phyloP scores from a whole-genome alignment of 2,113 vertebrate genomes.

The Zosterops japonicus region DNA sequence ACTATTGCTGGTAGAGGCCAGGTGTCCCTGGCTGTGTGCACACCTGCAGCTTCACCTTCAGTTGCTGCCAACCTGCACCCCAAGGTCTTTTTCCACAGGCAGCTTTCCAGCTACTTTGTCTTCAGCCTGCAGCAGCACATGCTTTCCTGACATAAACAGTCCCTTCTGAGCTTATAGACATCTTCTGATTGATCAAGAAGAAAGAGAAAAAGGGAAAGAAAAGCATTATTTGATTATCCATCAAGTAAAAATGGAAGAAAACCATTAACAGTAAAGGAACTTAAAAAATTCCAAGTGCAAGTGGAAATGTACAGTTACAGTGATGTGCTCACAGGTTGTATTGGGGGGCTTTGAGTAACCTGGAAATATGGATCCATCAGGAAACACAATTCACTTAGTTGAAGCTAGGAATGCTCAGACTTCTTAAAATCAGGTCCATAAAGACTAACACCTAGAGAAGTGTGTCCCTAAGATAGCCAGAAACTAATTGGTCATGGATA shows the following conservation, averaged over 20 bases:
- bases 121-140: neutral
- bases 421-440: neutral
- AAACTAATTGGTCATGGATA: constrained; percentile 71
- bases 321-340: neutral
- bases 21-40: neutral
- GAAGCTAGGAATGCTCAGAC: neutral
- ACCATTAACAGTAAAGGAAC: constrained; percentile 12
- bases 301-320: neutral
- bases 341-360: neutral
- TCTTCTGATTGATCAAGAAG: neutral
- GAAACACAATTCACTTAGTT: neutral
- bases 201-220: neutral
- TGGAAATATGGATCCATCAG: neutral
- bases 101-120: neutral
- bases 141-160: neutral
- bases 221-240: neutral
- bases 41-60: neutral
- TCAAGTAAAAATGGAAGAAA: neutral
- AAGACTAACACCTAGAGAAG: constrained; percentile 39
- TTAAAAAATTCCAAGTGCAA: neutral
- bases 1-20: neutral
- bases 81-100: neutral
- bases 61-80: neutral
- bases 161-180: neutral
- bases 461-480: constrained; percentile 40